These are phyloP conservation scores for Drosophila ogumai DNA, from an alignment of 1,140 invertebrate species.

Conservation along the genomic window DNA sequence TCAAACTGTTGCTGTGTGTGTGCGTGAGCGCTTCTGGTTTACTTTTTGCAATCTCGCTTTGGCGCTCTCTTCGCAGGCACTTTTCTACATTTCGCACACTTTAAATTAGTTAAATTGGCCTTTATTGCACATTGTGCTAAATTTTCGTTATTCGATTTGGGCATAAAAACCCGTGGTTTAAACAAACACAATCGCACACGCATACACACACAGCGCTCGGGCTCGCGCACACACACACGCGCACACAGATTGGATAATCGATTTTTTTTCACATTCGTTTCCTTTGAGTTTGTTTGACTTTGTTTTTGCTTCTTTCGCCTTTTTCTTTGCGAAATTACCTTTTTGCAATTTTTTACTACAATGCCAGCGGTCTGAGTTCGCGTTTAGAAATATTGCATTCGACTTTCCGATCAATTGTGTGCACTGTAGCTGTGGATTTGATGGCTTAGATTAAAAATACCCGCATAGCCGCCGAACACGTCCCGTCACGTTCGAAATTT, in stretches of 20 bases:
- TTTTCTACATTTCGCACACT: slow-evolving; percentile 62
- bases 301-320: slow-evolving; percentile 23
- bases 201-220: slow-evolving; percentile 40
- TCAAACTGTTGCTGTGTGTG: slow-evolving; percentile 44
- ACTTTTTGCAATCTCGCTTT: slow-evolving; percentile 30
- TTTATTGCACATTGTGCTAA: slow-evolving; percentile 52
- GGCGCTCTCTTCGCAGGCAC: slow-evolving; percentile 37
- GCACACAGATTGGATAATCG: slow-evolving; percentile 78
- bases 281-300: slow-evolving; percentile 48
- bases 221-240: slow-evolving; percentile 40
- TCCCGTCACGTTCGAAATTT: slow-evolving; percentile 39
- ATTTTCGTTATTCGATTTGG: slow-evolving; percentile 41
- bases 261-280: slow-evolving; percentile 66
- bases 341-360: slow-evolving; percentile 61
- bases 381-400: slow-evolving; percentile 67
- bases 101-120: slow-evolving; percentile 50
- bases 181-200: slow-evolving; percentile 61
- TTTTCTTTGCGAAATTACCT: slow-evolving; percentile 54
- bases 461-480: slow-evolving; percentile 75
- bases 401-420: slow-evolving; percentile 58
- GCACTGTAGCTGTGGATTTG: slow-evolving; percentile 59
- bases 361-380: slow-evolving; percentile 61
- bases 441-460: slow-evolving; percentile 79
- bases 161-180: slow-evolving; percentile 60
- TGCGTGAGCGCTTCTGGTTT: slow-evolving; percentile 44